Evolutionary conservation across 2,113 vertebrate genomes (phyloP).

Genomic region (Aegotheles bennettii): DNA sequence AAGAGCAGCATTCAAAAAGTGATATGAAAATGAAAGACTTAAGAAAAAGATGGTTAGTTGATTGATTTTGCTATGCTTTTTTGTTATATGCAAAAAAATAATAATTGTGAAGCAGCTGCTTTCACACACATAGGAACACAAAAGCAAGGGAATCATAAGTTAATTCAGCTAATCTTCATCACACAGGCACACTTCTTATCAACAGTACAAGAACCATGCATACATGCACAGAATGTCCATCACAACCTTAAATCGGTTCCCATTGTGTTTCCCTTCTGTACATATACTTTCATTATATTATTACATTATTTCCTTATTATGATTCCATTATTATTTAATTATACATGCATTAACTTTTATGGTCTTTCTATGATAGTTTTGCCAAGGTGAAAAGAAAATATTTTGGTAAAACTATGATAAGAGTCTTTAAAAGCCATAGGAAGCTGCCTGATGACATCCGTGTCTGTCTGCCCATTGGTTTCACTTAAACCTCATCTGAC

Average conservation of each 20-base stretch:
- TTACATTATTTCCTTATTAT: background rate
- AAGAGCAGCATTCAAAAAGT: background rate
- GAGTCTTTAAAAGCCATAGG: background rate
- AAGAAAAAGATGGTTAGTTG: background rate
- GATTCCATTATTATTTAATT: background rate
- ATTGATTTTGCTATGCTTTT: background rate
- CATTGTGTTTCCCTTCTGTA: background rate
- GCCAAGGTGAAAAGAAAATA: background rate
- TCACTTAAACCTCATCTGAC: background rate
- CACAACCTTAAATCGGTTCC: background rate
- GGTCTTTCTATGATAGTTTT: background rate
- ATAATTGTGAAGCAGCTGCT: background rate
- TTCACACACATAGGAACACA: background rate
- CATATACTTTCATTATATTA: background rate
- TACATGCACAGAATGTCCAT: background rate
- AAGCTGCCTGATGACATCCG: background rate
- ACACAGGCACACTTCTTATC: background rate
- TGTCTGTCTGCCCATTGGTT: background rate
- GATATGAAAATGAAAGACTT: background rate
- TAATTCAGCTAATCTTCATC: background rate
- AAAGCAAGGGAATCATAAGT: background rate
- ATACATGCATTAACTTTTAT: background rate
- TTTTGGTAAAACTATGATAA: background rate
- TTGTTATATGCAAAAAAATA: background rate
- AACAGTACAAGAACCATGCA: background rate